Conservation (phyloP, 2,797 vertebrate genomes). For the Melanotaenia boesemani region DNA sequence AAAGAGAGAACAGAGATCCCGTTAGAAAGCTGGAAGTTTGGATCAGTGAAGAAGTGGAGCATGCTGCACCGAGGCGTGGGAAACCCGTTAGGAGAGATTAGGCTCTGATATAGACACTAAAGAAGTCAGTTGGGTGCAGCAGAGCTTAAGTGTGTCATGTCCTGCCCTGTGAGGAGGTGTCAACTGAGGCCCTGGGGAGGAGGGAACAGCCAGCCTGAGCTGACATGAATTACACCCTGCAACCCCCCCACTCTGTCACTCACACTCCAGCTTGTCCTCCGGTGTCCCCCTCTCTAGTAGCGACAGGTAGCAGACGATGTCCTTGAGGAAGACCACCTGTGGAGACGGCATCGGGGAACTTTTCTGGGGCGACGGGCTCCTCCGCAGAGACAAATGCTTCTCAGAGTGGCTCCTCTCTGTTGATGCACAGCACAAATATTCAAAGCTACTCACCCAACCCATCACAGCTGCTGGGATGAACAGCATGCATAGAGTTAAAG, state of each 20-base stretch:
- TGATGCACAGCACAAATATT: conserved; percentile 5
- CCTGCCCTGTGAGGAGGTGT: conserved; percentile 28
- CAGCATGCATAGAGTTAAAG: neutral
- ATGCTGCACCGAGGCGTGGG: conserved; percentile 4
- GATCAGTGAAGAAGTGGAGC: conserved; percentile 26
- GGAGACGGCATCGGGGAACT: conserved; percentile 57
- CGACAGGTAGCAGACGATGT: conserved; percentile 95
- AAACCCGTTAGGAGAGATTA: conserved; percentile 54
- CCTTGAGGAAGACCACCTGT: conserved; percentile 91
- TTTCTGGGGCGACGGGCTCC: conserved; percentile 83
- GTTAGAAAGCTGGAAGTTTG: conserved; percentile 29
- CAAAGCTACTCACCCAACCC: neutral
- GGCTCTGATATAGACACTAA: conserved; percentile 42
- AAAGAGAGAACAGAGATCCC: conserved; percentile 61
- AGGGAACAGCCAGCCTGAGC: conserved; percentile 32
- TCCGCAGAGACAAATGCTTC: conserved; percentile 81
- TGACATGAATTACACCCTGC: neutral
- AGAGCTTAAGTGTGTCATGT: conserved; percentile 39
- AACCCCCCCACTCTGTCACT: conserved; percentile 70
- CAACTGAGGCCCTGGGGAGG: conserved; percentile 19
- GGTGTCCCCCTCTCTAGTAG: conserved; percentile 92
- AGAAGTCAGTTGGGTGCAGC: conserved; percentile 35
- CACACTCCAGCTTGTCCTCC: conserved; percentile 96
- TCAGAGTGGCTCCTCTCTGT: conserved; percentile 82
- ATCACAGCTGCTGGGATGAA: neutral